Evolutionary conservation across 2,797 vertebrate genomes (phyloP).

Genomic region (Cyclura pinguis): DNA sequence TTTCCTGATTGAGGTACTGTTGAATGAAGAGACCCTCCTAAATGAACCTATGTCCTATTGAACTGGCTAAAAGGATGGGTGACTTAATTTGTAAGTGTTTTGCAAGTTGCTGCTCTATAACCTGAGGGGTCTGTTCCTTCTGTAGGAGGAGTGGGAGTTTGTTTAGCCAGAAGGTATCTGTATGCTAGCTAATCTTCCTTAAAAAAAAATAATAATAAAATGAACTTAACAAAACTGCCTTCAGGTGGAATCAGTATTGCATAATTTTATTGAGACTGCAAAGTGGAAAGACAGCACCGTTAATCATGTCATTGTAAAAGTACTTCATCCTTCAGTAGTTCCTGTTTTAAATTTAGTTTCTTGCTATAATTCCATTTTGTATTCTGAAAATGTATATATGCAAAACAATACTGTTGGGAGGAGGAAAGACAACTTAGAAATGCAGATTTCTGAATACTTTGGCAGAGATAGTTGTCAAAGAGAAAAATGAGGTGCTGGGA

Average conservation of each 20-base stretch:
- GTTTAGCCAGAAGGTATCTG: conserved; percentile 23
- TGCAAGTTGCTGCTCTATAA: conserved; percentile 43
- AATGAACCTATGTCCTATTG: conserved; percentile 50
- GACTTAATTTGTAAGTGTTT: conserved; percentile 52
- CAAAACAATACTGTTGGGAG: neutral
- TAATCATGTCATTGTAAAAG: neutral
- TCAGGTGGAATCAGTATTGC: neutral
- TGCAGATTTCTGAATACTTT: neutral
- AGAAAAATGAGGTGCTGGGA: neutral
- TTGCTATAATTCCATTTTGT: neutral
- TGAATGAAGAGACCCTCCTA: conserved; percentile 54
- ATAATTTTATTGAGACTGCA: neutral
- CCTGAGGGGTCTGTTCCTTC: conserved; percentile 25
- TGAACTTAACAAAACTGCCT: neutral
- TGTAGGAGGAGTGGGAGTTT: neutral
- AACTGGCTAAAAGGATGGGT: conserved; percentile 58
- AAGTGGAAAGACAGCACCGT: neutral
- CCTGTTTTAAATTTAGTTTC: neutral
- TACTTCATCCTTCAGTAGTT: neutral
- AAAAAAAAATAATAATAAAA: too few species aligned
- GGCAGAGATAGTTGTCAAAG: neutral
- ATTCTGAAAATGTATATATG: neutral
- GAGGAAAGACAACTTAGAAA: neutral
- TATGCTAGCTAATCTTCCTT: neutral
- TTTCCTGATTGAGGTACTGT: conserved; percentile 36